Base-by-base conservation (phyloP, 2,797 vertebrate genomes). In the Erethizon dorsatum region DNA sequence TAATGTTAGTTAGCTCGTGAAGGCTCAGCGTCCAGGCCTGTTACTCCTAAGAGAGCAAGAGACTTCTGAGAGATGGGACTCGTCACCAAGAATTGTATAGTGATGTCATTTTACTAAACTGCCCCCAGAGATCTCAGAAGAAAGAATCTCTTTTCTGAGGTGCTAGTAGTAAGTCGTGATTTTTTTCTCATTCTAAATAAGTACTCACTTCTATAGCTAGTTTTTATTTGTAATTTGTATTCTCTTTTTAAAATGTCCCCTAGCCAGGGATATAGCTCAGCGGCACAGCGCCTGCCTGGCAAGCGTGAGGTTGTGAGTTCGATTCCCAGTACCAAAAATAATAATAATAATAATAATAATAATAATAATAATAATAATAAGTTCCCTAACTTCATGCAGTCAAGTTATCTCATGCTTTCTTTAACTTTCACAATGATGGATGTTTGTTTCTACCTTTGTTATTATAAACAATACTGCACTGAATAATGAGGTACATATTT, bases 151-250 rank as follows among this genome's bases (percentile, higher is more conserved):
- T 37, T 93, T 67, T 80, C 22, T 83, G 63, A 95, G 28, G 10
- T 7, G 20, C 28, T 10, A 63, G 17, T 57, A 47, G 65, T 87
- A 71, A 52, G 50, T 57, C 67, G 26, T 88, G 63, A 67, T 65
- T 94, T 50, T 88, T 45, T 89, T 41, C 69, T 94, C 54, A 63
- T 88, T 80, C n/a, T 79, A 56, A 96, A 79, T 77, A 83, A 90
- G 12, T 69, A 59, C 61, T 67, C 18, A 50, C n/a, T n/a, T 94
- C 83, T 5, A 26, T 67, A 37, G 6, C 33, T 91, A 52, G 31
- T 65, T 92, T 82, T 88, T 33, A 71, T 79, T 82, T 88, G 6
- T 87, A 59, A 79, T 26, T 96, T 82, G 6, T 87, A 28, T 80
- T 79, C 6, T 82, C 88, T 87, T 93, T 88, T 56, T 85, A n/a